Base-by-base conservation (phyloP, 2,888 invertebrate species). In the Conchocele bisecta region DNA sequence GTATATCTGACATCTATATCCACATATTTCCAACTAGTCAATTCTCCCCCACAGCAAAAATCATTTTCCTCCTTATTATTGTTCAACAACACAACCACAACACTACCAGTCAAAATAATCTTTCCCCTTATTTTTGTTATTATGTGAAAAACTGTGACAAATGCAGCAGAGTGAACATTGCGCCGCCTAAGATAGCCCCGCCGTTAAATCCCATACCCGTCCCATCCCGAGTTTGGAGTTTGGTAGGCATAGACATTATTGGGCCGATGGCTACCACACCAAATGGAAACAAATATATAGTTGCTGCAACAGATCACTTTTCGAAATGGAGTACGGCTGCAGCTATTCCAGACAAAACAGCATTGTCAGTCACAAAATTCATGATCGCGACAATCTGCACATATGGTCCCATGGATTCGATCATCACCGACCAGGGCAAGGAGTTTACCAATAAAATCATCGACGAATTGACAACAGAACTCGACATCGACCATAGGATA, bases 401-500 rank as follows among this genome's bases (percentile, higher is more conserved):
- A 15, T 46, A 46, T 29, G 42, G 61, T 7, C 42, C 41, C 22
- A 61, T 41, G 42, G 41, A 53, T 4, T 41, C 28, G 9, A 31
- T 61, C 22, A 61, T 61, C 50, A 61, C 28, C 15, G 41, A 61
- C 26, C 53, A 61, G 42, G 61, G 53, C 3, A 28, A 46, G 15
- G 60, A 61, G 33, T 61, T 61, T 17, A 26, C 35, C 2, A 60
- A 69, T 31, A 26, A 44, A 22, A n/a, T 56, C 13, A 28, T 69
- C 17, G 54, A 69, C n/a, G 42, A n/a, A 28, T 22, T 69, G n/a
- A 56, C 44, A 17, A 20, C 6, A 17, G 33, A 41, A n/a, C 17
- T 66, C 13, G 17, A 20, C 33, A 64, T 26, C 28, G 35, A 53
- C 6, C 41, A 63, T 94, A 95, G 90, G 95, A 95, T 92, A 93